Conservation (phyloP, 1,140 invertebrate genomes). For the Drosophila burlai region DNA sequence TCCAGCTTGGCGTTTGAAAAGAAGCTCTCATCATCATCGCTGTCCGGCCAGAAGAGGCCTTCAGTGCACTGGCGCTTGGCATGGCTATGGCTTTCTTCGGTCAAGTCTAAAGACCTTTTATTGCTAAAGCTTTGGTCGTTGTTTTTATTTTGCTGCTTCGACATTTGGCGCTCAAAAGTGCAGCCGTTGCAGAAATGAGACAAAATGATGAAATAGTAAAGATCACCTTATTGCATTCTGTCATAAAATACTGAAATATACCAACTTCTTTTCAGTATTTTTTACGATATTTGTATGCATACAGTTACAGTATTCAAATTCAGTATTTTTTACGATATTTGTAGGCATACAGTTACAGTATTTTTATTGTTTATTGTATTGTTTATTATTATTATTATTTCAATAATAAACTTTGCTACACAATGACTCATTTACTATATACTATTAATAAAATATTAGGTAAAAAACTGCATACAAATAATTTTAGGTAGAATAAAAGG, state of each 20-base stretch:
- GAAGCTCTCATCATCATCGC: constrained; percentile 67
- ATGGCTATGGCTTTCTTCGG: constrained; percentile 25
- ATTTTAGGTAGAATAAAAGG: too few species aligned
- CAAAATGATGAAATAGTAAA: neutral
- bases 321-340: too few species aligned
- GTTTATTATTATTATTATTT: too few species aligned
- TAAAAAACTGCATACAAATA: neutral
- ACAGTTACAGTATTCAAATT: too few species aligned
- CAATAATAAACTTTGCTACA: too few species aligned
- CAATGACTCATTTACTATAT: too few species aligned
- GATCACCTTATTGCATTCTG: neutral
- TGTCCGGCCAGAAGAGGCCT: constrained; percentile 67
- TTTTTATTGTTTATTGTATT: too few species aligned
- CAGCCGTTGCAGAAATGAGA: neutral
- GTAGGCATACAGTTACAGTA: too few species aligned
- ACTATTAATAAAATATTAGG: too few species aligned
- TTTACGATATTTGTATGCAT: too few species aligned
- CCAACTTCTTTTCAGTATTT: too few species aligned
- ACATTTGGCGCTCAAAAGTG: constrained; percentile 42
- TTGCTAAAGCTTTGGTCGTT: constrained; percentile 15
- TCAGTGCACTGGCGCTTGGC: constrained; percentile 43
- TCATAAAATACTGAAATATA: too few species aligned
- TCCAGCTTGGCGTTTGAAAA: constrained; percentile 70
- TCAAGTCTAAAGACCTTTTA: constrained; percentile 28
- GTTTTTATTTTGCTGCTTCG: constrained; percentile 9